Evolutionary conservation across 2,797 vertebrate genomes (phyloP), one percentile per base, ranked within the genome.

Genomic region (Malurus splendens): DNA sequence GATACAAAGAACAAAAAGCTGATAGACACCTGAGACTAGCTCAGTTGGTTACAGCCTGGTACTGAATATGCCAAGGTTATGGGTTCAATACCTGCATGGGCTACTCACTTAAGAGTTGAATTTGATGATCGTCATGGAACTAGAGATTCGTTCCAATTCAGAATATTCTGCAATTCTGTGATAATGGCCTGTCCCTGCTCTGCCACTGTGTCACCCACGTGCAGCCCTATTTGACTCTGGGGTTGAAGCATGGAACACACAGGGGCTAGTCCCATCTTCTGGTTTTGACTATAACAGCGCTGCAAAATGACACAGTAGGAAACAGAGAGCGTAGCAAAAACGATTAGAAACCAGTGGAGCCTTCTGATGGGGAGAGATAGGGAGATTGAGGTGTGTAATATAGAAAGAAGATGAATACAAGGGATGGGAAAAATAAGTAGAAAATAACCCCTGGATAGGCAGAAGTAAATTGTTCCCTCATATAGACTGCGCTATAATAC

Each of bases 381-480:
- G 47, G 30, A 91, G 33, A 87, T 7, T 56, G 62, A 74, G 33
- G 38, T 8, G 42, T 20, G 14, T 73, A 64, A 81, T 54, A 90
- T 0, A 92, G 42, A 83, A 67, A 79, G 38, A 61, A 75, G 50
- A 79, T 65, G 5, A 81, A 81, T 71, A 50, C 33, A 73, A 84
- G 36, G 14, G 18, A 61, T 32, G 18, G n/a, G 12, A 51, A 85
- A 90, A 78, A 48, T 18, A 73, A 45, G 67, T 71, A 87, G 28
- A 92, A 90, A 92, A 55, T 76, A 94, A 92, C 3, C 0, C 22
- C 47, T 64, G 77, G 39, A 79, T 1, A 17, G 41, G 42, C 6
- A 16, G 50, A 92, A 83, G 67, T 76, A 93, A 92, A 94, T 91
- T 50, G 64, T 72, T 86, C 77, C 36, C 27, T 87, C 60, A 50